Evolutionary conservation across 2,113 vertebrate species (phyloP).

Genomic region (Phylloscopus trochiloides): DNA sequence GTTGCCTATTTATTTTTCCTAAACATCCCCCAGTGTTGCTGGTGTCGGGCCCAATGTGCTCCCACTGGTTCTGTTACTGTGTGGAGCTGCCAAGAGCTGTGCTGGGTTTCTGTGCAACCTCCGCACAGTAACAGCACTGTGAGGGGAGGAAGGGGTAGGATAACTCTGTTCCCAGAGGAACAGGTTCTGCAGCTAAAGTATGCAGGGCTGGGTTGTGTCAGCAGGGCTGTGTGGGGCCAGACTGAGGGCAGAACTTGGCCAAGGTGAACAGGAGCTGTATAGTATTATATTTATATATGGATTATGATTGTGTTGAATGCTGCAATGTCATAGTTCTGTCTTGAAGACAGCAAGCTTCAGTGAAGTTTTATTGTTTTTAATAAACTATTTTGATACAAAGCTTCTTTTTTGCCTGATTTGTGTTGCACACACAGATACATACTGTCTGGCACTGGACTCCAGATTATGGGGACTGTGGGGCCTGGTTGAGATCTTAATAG

Average conservation of each 20-base stretch:
- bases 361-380: constrained; percentile 72
- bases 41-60: background rate
- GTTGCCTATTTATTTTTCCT: constrained; percentile 28
- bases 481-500: background rate
- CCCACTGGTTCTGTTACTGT: background rate
- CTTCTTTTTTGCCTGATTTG: background rate
- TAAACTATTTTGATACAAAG: constrained; percentile 81
- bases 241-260: background rate
- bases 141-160: background rate
- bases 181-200: background rate
- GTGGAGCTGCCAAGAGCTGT: background rate
- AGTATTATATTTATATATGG: constrained; percentile 9
- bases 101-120: background rate
- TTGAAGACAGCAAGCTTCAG: constrained; percentile 69
- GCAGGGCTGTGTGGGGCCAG: background rate
- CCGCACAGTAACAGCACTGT: background rate
- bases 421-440: fast-evolving
- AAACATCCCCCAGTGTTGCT: background rate
- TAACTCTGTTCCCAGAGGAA: background rate
- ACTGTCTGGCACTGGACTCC: background rate
- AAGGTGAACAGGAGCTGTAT: background rate
- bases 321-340: constrained; percentile 51
- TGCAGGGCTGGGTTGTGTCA: background rate
- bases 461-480: fast-evolving
- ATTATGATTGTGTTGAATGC: constrained; percentile 32